Evolutionary conservation across 1,140 invertebrate species (phyloP).

Genomic region (Caenorhabditis brenneri): DNA sequence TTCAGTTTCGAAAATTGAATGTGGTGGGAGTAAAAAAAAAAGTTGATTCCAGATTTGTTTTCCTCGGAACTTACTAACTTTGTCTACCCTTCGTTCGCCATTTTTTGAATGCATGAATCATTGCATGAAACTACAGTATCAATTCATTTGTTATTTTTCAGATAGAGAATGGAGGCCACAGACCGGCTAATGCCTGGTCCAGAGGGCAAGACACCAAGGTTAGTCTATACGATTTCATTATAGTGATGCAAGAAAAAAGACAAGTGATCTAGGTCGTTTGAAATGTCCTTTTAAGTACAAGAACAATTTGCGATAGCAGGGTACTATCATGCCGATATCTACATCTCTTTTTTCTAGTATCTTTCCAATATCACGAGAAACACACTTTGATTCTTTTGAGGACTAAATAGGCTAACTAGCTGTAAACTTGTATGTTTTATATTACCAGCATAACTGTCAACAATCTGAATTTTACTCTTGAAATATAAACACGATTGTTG

Average conservation of each 20-base stretch:
- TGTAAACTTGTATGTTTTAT: too few species aligned
- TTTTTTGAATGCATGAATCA: not conserved
- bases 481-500: too few species aligned
- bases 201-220: constrained; percentile 46
- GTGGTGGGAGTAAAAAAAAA: too few species aligned
- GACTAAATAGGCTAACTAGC: too few species aligned
- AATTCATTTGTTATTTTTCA: not conserved
- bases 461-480: not conserved
- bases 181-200: constrained; percentile 49
- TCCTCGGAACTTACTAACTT: not conserved
- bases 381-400: too few species aligned
- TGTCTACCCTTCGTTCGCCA: not conserved
- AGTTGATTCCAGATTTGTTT: not conserved
- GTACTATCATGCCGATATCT: too few species aligned
- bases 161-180: constrained; percentile 35
- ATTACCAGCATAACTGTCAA: too few species aligned
- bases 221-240: not conserved
- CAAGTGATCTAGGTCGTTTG: not conserved
- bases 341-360: too few species aligned
- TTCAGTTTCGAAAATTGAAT: too few species aligned
- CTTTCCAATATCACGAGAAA: too few species aligned
- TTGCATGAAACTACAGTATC: too few species aligned
- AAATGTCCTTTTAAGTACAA: constrained; percentile 3
- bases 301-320: too few species aligned
- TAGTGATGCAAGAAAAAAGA: not conserved